Percentiles rank a stretch among this genome's conserved stretches.
phyloP scores from a whole-genome alignment of 2,113 vertebrate species.

The Tachycineta bicolor region DNA sequence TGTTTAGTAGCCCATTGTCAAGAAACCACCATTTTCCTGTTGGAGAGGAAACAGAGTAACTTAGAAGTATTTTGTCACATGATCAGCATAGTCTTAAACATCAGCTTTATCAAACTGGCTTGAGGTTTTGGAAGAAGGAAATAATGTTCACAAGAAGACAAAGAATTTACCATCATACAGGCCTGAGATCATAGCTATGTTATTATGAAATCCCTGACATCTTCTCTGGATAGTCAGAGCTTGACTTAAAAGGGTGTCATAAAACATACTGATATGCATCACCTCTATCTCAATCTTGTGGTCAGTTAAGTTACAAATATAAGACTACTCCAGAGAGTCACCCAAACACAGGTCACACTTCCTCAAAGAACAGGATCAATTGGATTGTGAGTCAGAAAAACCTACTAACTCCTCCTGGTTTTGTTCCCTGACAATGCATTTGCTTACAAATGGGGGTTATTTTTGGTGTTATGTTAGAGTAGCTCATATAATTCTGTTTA shows the following conservation, averaged over 20 bases:
- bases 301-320: background rate
- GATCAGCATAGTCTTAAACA: background rate
- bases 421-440: background rate
- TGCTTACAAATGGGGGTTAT: background rate
- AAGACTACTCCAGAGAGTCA: background rate
- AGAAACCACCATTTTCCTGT: constrained; percentile 89
- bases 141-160: background rate
- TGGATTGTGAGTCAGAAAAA: background rate
- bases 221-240: background rate
- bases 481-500: background rate
- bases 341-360: background rate
- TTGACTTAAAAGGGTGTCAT: background rate
- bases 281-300: background rate
- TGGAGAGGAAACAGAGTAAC: constrained; percentile 38
- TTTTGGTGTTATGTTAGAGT: background rate
- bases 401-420: background rate
- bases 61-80: background rate
- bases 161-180: background rate
- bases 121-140: background rate
- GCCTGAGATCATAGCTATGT: background rate
- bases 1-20: constrained; percentile 87
- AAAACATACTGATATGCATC: background rate
- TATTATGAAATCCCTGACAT: background rate
- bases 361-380: background rate
- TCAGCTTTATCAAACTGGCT: background rate